A percentile compares a stretch with the other conserved stretches of the same genome.
phyloP scores from a whole-genome alignment of 2,113 vertebrate genomes.

The Piprites chloris region DNA sequence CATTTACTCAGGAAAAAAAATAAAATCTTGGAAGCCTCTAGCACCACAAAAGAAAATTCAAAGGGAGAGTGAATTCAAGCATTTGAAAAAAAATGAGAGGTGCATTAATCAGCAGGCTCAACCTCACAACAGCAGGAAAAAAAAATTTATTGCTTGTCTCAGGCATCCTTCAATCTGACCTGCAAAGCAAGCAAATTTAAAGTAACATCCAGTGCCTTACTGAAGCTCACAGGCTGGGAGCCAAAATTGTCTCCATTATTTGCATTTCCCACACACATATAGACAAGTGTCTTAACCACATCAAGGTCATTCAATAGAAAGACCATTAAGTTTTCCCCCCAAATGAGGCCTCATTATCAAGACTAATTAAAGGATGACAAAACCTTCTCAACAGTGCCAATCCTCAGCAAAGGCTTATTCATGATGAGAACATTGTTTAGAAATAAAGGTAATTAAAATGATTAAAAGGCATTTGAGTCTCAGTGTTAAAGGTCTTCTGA shows the following conservation, averaged over 20 bases:
- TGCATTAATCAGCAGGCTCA: constrained; percentile 56
- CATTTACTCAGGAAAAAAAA: background rate
- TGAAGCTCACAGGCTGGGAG: constrained; percentile 46
- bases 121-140: constrained; percentile 15
- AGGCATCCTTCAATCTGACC: constrained; percentile 69
- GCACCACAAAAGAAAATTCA: constrained; percentile 47
- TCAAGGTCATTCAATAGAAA: constrained; percentile 68
- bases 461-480: constrained; percentile 32
- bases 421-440: background rate
- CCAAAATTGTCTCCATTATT: constrained; percentile 69
- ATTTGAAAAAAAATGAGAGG: constrained; percentile 20
- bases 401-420: constrained; percentile 35
- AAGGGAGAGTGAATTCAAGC: constrained; percentile 38
- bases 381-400: constrained; percentile 26
- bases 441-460: constrained; percentile 35
- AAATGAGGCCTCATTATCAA: constrained; percentile 65
- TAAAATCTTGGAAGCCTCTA: background rate
- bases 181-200: constrained; percentile 72
- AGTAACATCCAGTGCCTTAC: constrained; percentile 49
- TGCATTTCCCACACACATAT: constrained; percentile 71
- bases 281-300: constrained; percentile 64
- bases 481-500: constrained; percentile 9
- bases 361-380: constrained; percentile 69
- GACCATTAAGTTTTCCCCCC: constrained; percentile 61
- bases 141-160: constrained; percentile 64